Evolutionary conservation across 2,113 vertebrate genomes (phyloP).

Genomic region (Cynoglossus semilaevis): DNA sequence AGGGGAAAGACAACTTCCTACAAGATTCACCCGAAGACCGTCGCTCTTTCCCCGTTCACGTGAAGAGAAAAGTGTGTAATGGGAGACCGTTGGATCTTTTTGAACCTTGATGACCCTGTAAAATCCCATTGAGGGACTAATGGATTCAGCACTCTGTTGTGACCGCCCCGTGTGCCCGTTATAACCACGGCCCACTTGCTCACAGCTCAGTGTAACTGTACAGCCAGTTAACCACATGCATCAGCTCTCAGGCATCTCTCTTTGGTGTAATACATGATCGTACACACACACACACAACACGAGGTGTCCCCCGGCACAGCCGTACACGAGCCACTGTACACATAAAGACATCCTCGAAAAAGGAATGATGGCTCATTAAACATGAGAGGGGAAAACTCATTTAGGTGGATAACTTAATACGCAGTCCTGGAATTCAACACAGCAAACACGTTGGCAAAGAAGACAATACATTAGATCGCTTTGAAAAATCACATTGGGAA

Average conservation of each 20-base stretch:
- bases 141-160: constrained; percentile 51
- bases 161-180: constrained; percentile 28
- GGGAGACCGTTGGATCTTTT: constrained; percentile 41
- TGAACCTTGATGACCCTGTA: constrained; percentile 58
- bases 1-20: constrained; percentile 43
- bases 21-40: constrained; percentile 9
- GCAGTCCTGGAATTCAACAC: constrained; percentile 47
- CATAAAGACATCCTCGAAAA: constrained; percentile 11
- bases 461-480: constrained; percentile 74
- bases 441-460: constrained; percentile 62
- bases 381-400: constrained; percentile 39
- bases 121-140: constrained; percentile 44
- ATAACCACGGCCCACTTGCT: constrained; percentile 42
- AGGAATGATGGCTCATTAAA: constrained; percentile 59
- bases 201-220: constrained; percentile 32
- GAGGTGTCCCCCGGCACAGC: neutral
- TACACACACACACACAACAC: constrained; percentile 3
- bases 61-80: constrained; percentile 40
- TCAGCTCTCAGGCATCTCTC: constrained; percentile 38
- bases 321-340: constrained; percentile 2
- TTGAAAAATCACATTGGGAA: constrained; percentile 75
- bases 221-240: constrained; percentile 11
- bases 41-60: constrained; percentile 35
- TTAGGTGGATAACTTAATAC: constrained; percentile 57
- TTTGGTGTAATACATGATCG: constrained; percentile 30